Evolutionary conservation across 2,888 invertebrate genomes (phyloP).

Genomic region (Pachliopta kotzebuea): DNA sequence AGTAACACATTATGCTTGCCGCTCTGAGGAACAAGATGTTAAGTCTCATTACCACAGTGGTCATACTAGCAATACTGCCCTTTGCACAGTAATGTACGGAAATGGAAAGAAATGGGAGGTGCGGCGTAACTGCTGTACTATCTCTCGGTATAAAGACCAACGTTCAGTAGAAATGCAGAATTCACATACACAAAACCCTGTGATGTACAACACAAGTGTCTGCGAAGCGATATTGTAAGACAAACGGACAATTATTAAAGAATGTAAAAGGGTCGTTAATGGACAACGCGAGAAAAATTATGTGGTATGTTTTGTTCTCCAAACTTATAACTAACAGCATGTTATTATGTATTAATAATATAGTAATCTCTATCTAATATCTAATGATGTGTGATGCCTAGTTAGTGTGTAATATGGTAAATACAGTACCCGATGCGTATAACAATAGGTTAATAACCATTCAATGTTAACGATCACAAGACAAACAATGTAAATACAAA

Average conservation of each 20-base stretch:
- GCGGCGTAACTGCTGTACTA: too few species aligned
- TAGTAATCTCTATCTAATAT: neutral
- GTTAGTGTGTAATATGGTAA: constrained; percentile 23
- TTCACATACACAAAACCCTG: constrained; percentile 64
- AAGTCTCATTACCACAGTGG: too few species aligned
- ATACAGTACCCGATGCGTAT: constrained; percentile 16
- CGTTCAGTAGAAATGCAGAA: too few species aligned
- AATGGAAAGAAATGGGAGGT: too few species aligned
- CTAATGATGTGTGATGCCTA: constrained; percentile 26
- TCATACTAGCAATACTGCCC: too few species aligned
- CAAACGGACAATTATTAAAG: constrained; percentile 37
- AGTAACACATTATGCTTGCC: too few species aligned
- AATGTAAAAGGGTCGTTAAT: neutral
- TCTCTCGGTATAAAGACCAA: too few species aligned
- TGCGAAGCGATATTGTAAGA: constrained; percentile 64
- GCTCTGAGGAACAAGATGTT: too few species aligned
- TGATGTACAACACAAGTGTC: constrained; percentile 50
- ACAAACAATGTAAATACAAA: constrained; percentile 52
- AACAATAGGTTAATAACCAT: constrained; percentile 55
- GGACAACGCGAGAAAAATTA: constrained; percentile 3
- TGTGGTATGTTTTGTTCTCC: neutral
- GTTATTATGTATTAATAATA: constrained; percentile 3
- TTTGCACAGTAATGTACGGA: too few species aligned
- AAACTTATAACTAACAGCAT: constrained; percentile 1
- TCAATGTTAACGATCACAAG: constrained; percentile 55